phyloP scores from a whole-genome alignment of 2,888 invertebrate genomes.

The Aplocera efformata region DNA sequence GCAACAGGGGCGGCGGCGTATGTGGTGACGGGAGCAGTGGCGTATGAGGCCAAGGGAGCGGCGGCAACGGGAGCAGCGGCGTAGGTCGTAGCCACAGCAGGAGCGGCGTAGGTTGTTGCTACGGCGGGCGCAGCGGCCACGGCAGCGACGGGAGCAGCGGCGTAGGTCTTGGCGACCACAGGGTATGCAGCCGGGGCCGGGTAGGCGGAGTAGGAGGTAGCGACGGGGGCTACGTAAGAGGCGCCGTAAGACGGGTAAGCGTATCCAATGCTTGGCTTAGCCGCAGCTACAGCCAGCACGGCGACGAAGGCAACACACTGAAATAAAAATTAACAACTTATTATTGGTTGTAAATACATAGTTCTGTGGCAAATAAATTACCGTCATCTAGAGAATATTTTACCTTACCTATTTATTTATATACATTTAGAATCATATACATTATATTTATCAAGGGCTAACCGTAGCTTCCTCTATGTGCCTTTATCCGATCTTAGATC shows the following conservation, averaged over 20 bases:
- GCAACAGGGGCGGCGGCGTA: background rate
- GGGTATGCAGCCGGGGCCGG: conserved; percentile 4
- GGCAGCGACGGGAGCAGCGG: background rate
- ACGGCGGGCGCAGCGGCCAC: background rate
- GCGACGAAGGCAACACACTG: conserved; percentile 40
- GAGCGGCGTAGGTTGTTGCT: background rate
- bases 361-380: too few relatives aligned
- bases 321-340: conserved; percentile 15
- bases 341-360: too few relatives aligned
- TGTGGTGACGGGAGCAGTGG: conserved; percentile 1
- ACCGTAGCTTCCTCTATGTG: too few relatives aligned
- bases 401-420: too few relatives aligned
- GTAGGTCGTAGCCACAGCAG: conserved; percentile 4
- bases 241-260: conserved; percentile 7
- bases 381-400: too few relatives aligned
- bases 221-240: conserved; percentile 5
- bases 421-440: too few relatives aligned
- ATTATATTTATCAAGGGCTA: too few relatives aligned
- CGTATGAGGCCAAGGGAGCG: conserved; percentile 1
- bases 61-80: background rate
- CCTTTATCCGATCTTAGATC: background rate
- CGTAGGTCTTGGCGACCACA: background rate
- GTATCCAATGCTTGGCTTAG: conserved; percentile 39
- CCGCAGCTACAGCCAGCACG: conserved; percentile 50
- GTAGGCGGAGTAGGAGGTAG: conserved; percentile 13